A percentile compares a stretch with the other conserved stretches of the same genome.
These are phyloP conservation scores for Apomyelois bistriatella DNA, from an alignment of 2,888 invertebrate genomes.

Conservation along the genomic window DNA sequence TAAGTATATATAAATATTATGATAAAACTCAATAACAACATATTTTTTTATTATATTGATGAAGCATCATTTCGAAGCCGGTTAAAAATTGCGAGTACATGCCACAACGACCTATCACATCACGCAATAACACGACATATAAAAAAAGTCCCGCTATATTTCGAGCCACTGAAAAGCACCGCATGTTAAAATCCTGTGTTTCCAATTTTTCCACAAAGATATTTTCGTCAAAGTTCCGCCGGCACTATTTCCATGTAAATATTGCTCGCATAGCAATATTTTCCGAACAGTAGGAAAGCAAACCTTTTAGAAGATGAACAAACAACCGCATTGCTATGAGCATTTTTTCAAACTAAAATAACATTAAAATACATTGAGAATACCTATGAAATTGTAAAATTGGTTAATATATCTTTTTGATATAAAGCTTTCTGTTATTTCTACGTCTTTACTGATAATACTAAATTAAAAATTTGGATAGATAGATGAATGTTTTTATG, in stretches of 20 bases:
- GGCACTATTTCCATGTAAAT: constrained; percentile 15
- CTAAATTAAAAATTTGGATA: no score
- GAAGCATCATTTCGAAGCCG: no score
- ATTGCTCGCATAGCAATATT: constrained; percentile 18
- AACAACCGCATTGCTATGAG: not conserved
- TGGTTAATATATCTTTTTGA: no score
- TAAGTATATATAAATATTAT: no score
- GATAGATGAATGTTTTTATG: no score
- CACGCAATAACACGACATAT: not conserved
- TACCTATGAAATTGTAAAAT: no score
- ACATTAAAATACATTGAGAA: not conserved
- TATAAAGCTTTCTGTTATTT: no score
- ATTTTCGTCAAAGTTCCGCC: constrained; percentile 17
- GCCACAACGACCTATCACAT: no score
- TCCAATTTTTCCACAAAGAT: constrained; percentile 17
- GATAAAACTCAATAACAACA: no score
- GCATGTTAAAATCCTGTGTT: constrained; percentile 10
- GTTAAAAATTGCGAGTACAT: no score
- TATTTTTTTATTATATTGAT: no score
- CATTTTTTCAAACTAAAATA: not conserved
- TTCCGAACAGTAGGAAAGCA: constrained; percentile 14
- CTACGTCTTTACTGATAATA: no score
- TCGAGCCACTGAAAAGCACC: constrained; percentile 4
- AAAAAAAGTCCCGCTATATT: not conserved
- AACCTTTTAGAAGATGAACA: constrained; percentile 20